phyloP scores from a whole-genome alignment of 2,113 vertebrate species.

The Brachypodius melanocephalos region DNA sequence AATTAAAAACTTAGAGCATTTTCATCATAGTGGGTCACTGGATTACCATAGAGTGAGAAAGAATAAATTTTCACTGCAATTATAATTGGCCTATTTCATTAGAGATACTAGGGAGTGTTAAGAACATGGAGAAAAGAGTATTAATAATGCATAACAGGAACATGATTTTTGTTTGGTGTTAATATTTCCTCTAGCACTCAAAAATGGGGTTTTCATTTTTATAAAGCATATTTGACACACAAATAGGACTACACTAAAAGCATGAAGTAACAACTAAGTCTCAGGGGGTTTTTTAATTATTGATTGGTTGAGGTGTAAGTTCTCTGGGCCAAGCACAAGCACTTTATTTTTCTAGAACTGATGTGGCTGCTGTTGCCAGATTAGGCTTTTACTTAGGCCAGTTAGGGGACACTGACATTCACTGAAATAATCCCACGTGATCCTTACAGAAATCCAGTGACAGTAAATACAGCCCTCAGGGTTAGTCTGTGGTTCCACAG shows the following conservation, averaged over 20 bases:
- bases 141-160: neutral
- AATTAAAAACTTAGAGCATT: neutral
- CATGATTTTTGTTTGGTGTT: neutral
- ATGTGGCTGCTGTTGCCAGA: neutral
- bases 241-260: neutral
- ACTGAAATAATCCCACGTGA: neutral
- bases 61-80: neutral
- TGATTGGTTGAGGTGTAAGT: neutral
- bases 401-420: neutral
- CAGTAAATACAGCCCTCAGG: neutral
- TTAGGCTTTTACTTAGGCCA: neutral
- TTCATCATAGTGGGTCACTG: neutral
- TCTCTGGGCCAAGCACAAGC: neutral
- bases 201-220: neutral
- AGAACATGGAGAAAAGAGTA: neutral
- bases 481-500: neutral
- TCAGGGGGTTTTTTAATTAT: fast-evolving
- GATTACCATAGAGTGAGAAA: neutral
- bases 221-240: neutral
- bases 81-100: neutral
- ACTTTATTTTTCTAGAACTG: neutral
- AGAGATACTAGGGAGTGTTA: neutral
- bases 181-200: neutral
- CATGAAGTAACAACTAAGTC: neutral
- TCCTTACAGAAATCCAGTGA: neutral